Evolutionary conservation across 2,888 invertebrate species (phyloP).

Genomic region (Odiellus spinosus): DNA sequence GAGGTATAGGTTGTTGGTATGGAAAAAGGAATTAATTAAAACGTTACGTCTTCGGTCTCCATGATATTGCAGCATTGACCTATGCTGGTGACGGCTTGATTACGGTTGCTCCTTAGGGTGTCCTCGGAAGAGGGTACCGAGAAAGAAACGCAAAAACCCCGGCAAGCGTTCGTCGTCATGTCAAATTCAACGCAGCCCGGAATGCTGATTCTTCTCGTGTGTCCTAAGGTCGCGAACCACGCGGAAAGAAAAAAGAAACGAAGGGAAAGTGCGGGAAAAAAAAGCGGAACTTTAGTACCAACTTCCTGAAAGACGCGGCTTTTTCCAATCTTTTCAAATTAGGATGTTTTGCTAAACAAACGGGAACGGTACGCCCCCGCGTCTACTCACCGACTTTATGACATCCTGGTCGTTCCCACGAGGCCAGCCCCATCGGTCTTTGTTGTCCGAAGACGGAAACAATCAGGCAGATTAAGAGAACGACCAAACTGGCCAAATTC

Average conservation of each 20-base stretch:
- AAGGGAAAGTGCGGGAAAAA: too few relatives aligned
- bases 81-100: conserved; percentile 50
- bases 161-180: conserved; percentile 71
- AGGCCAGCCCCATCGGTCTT: neutral
- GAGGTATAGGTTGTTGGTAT: too few relatives aligned
- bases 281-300: too few relatives aligned
- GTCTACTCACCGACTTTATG: neutral
- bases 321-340: too few relatives aligned
- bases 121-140: conserved; percentile 54
- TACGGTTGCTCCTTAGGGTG: conserved; percentile 33
- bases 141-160: conserved; percentile 74
- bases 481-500: too few relatives aligned
- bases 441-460: too few relatives aligned
- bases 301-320: too few relatives aligned
- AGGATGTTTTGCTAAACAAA: too few relatives aligned
- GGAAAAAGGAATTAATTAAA: too few relatives aligned
- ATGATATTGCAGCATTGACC: conserved; percentile 81
- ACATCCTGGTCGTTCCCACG: neutral
- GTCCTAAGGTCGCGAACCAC: conserved; percentile 37
- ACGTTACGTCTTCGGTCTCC: conserved; percentile 69
- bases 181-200: conserved; percentile 69
- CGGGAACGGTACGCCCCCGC: too few relatives aligned
- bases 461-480: too few relatives aligned
- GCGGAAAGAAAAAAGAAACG: neutral
- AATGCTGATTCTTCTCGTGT: conserved; percentile 61